A percentile compares a stretch with the other conserved stretches of the same genome.
These are phyloP conservation scores for Drosophila birchii DNA, from an alignment of 2,888 invertebrate genomes.

Conservation along the genomic window DNA sequence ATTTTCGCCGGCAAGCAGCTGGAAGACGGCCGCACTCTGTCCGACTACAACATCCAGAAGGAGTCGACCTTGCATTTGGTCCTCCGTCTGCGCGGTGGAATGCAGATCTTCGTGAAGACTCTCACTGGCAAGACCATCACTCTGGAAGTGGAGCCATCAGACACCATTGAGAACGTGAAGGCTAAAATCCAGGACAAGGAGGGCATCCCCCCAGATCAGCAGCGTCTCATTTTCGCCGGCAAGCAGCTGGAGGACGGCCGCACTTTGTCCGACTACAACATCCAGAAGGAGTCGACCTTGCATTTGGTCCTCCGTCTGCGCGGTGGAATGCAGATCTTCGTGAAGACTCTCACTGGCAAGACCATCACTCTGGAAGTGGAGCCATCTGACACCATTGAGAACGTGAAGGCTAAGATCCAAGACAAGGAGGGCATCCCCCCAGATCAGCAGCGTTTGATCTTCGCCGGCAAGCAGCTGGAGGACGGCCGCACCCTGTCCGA, in stretches of 20 bases:
- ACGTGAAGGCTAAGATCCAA: conserved; percentile 55
- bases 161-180: conserved; percentile 36
- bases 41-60: conserved; percentile 97
- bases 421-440: conserved; percentile 70
- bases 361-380: neutral
- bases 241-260: conserved; percentile 64
- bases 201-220: conserved; percentile 70
- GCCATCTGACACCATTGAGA: conserved; percentile 16
- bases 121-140: neutral
- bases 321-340: conserved; percentile 88
- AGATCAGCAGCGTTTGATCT: conserved; percentile 71
- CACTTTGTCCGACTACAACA: conserved; percentile 95
- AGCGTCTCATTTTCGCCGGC: conserved; percentile 69
- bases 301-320: conserved; percentile 93
- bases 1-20: conserved; percentile 69
- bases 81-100: conserved; percentile 93
- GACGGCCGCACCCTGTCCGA: conserved; percentile 89
- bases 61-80: conserved; percentile 95
- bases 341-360: conserved; percentile 46
- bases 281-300: conserved; percentile 96
- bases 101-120: conserved; percentile 68
- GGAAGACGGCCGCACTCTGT: conserved; percentile 87
- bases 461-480: conserved; percentile 66
- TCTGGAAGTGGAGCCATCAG: neutral
- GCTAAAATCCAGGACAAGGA: conserved; percentile 67